phyloP scores from a whole-genome alignment of 2,797 vertebrate species.

The Staurois parvus region DNA sequence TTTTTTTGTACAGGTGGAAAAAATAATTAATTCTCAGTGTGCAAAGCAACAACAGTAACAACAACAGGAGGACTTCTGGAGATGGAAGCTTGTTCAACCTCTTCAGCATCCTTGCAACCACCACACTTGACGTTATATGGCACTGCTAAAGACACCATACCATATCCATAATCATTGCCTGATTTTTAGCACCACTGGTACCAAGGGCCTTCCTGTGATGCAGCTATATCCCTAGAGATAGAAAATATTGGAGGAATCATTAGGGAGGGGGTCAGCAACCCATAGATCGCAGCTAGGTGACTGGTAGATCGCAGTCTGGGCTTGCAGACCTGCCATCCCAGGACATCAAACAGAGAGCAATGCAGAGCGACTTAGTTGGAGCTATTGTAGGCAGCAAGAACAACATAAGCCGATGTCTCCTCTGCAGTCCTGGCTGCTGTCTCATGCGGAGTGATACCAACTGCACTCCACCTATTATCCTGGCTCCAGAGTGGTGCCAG shows the following conservation, averaged over 20 bases:
- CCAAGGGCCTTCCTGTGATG: conserved; percentile 67
- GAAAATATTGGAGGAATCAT: conserved; percentile 67
- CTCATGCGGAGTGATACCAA: too few species aligned
- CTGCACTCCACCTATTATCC: too few species aligned
- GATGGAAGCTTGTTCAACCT: conserved; percentile 98
- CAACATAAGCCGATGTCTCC: too few species aligned
- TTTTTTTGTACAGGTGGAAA: conserved; percentile 86
- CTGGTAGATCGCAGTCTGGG: too few species aligned
- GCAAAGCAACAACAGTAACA: conserved; percentile 92
- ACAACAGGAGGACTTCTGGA: conserved; percentile 94
- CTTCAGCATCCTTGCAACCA: conserved; percentile 76
- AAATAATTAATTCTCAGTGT: conserved; percentile 90
- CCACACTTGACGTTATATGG: conserved; percentile 76
- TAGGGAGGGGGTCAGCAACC: too few species aligned
- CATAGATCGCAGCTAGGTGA: too few species aligned
- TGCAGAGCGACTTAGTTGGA: too few species aligned
- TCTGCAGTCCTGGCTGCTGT: too few species aligned
- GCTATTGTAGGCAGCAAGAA: too few species aligned
- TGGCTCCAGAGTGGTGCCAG: too few species aligned
- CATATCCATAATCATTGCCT: conserved; percentile 94
- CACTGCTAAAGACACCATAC: conserved; percentile 88
- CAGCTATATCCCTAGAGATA: conserved; percentile 31
- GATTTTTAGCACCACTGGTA: conserved; percentile 58
- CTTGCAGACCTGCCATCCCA: too few species aligned
- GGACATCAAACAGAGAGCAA: too few species aligned